Base-by-base conservation (phyloP, 2,797 vertebrate species). In the Eulemur rubriventer region DNA sequence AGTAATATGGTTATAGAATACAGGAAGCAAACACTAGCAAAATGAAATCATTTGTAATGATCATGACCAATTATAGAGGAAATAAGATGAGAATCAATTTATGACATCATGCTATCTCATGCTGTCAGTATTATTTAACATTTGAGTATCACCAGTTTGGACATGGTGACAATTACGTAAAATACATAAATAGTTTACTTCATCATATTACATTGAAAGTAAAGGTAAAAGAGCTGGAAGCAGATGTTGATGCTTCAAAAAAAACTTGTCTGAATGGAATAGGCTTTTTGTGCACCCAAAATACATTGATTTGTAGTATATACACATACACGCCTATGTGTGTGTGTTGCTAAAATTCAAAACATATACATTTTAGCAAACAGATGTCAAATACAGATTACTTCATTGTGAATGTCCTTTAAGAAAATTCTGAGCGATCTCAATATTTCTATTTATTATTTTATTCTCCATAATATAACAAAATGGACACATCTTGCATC, bases 1-100 rank as follows among this genome's bases (percentile, higher is more conserved):
- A 38, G 22, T 76, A 85, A 80, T 35, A 78, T 5, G 83, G 17
- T 13, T 79, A 87, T 17, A 69, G 35, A 91, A 84, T 43, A 87
- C 3, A 91, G 50, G 22, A 73, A 84, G 38, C 22, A 88, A 95
- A 67, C 69, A 67, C 4, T 30, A n/a, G 12, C 30, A 55, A 91
- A 84, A 97, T 59, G 43, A 95, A 89, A 84, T 63, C 24, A 61
- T 48, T 9, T 63, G 28, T 52, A 95, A 80, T 30, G 18, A 82
- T 52, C 20, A 30, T 35, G 28, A 43, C 26, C 43, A 48, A 41
- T 87, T 93, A 72, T 10, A 88, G 5, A 57, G 24, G 59, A 95
- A 94, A 79, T 38, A n/a, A 94, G 69, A 50, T 69, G 33, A 52
- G 17, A 86, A 84, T 59, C 20, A 18, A 69, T 52, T 24, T 46